A percentile compares a stretch with the other conserved stretches of the same genome.
Evolutionary conservation across 92 coral and sea anemone species (phyloP).

Genomic region (Parazoanthus swiftii): DNA sequence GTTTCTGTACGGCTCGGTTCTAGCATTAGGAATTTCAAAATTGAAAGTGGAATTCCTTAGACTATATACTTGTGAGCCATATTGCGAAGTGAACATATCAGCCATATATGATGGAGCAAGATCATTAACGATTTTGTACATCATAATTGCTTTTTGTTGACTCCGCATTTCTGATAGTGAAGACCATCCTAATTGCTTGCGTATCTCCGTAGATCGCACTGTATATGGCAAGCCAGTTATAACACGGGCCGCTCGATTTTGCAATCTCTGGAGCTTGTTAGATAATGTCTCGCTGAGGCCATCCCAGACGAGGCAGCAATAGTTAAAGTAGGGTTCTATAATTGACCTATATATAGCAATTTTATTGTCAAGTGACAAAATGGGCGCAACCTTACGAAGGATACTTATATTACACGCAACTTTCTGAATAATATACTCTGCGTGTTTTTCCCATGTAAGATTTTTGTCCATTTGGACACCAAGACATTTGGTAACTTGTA

Average conservation of each 20-base stretch:
- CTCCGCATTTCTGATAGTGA: not conserved
- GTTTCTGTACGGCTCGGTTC: slow-evolving; percentile 38
- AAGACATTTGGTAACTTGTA: slow-evolving; percentile 41
- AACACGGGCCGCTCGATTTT: slow-evolving; percentile 51
- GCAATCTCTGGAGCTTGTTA: slow-evolving; percentile 50
- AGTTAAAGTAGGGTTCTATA: not conserved
- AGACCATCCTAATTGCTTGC: slow-evolving; percentile 30
- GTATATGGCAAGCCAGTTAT: slow-evolving; percentile 44
- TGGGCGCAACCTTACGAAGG: slow-evolving; percentile 28
- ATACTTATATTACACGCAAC: slow-evolving; percentile 26
- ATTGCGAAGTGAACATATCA: slow-evolving; percentile 37
- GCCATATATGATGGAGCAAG: slow-evolving; percentile 37
- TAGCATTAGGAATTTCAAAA: slow-evolving; percentile 40
- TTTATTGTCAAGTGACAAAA: slow-evolving; percentile 11
- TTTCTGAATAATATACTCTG: slow-evolving; percentile 32
- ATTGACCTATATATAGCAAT: slow-evolving; percentile 44
- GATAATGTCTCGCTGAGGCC: slow-evolving; percentile 36
- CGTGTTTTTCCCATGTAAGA: slow-evolving; percentile 47
- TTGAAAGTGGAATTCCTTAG: slow-evolving; percentile 35
- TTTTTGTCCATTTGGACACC: slow-evolving; percentile 51
- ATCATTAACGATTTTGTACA: slow-evolving; percentile 9
- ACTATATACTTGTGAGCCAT: slow-evolving; percentile 37
- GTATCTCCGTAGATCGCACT: slow-evolving; percentile 35
- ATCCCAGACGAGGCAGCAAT: slow-evolving; percentile 60
- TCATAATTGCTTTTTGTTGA: slow-evolving; percentile 42